Base-by-base conservation (phyloP, 1,140 invertebrate genomes). In the Euura saliciscinereae region DNA sequence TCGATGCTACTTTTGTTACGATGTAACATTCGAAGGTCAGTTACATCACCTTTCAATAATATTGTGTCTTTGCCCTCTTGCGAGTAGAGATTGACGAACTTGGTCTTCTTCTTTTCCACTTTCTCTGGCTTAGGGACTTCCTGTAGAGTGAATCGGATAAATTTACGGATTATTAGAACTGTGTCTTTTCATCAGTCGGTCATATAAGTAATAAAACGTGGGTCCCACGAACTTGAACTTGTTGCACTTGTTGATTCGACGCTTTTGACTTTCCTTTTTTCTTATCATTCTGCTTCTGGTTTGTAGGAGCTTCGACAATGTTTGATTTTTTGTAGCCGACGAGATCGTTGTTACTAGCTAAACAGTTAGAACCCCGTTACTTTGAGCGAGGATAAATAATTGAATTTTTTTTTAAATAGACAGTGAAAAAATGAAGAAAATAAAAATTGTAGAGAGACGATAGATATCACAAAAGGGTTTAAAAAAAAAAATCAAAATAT, bases 11-110 rank as follows among this genome's bases (percentile, higher is more conserved):
- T 28, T 28, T 28, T 28, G 73, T 72, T 69, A 43, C 68, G 71
- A 51, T 75, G 59, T 71, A 51, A 69, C 28, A 43, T 69, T 43
- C 13, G 51, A 65, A 43, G 45, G 28, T 28, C 28, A 28, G 28
- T 28, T 28, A 1, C 69, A 70, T 77, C 85, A 90, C 91, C 93
- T 90, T 93, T 93, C 4, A 94, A 82, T 66, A 94, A 78, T 5
- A 89, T 88, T 79, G 89, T 89, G 84, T 90, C 85, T 74, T 91
- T 90, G 2, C 93, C 93, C 82, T 95, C 93, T 76, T 91, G 89
- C 11, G 91, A 90, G 84, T 93, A 95, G 64, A 96, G 82, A 80
- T 92, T 94, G 0, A 94, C 90, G 89, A 90, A 95, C 83, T 95
- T 95, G 2, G 89, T 88, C 76, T 94, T 94, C 78, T 94, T 95